Evolutionary conservation across 2,797 vertebrate genomes (phyloP), one percentile per base, ranked within the genome.

Genomic region (Characodon lateralis): DNA sequence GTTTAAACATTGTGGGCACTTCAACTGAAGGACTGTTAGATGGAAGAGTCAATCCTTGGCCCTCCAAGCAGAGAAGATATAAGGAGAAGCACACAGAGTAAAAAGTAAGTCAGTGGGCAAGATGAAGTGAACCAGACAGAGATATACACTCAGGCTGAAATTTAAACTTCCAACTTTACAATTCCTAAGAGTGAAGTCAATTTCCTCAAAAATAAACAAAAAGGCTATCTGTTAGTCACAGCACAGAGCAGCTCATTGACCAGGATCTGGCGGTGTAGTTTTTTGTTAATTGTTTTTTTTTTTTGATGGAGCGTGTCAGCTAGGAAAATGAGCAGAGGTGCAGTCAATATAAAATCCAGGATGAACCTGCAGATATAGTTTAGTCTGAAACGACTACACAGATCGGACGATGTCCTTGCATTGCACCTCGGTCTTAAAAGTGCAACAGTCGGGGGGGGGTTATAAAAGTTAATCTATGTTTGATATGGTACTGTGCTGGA

Each of bases 21-120:
- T 83, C 71, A 86, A 73, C 88, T 90, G 88, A 92, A 89, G 83
- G 89, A 88, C 85, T 84, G 89, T 77, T 65, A 82, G 82, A 88
- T 74, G 80, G 82, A 71, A 50, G 77, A 88, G 81, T 85, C 80
- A 82, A 73, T 89, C 85, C 83, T 78, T 73, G 31, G 22, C 73
- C 81, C 88, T 91, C 88, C 55, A 61, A 84, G 82, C 87, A 85
- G 73, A 86, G 46, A 70, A 39, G 10, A 83, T 35, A 85, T 22
- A 80, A 72, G 78, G 66, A 76, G 78, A 65, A 72, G 73, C 71
- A 80, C 74, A 61, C 56, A 78, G 71, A 20, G 59, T 73, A 66
- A 35, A 71, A 65, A 79, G 83, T 72, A 61, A 85, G 82, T 79
- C 28, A 68, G 51, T 0, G 65, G 43, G 71, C 58, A 78, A 85